Base-by-base conservation (phyloP, 2,797 vertebrate species). In the Ctenochaetus hawaiiensis region DNA sequence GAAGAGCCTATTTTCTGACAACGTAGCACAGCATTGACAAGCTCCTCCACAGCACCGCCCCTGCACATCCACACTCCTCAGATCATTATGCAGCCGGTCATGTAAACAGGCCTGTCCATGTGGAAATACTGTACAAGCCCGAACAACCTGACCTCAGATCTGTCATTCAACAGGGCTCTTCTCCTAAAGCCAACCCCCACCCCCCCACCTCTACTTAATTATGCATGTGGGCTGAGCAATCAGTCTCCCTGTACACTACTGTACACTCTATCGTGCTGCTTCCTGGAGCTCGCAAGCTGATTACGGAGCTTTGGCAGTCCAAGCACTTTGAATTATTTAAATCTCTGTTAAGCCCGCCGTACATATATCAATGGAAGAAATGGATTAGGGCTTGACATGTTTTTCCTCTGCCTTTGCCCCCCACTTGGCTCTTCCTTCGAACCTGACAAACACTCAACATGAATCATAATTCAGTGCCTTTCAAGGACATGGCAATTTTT, bases 281-380 rank as follows among this genome's bases (percentile, higher is more conserved):
- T 92, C 93, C 93, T 93, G 84, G 87, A 81, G 92, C 92, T 92
- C 71, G 63, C 87, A 93, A 94, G 94, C 95, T 96, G 94, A 95
- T 97, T 96, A 96, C 91, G 85, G 89, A 92, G 94, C 94, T 95
- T 95, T 94, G 94, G 94, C 87, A 82, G 90, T 92, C 93, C 94
- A 94, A 95, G 95, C 92, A 93, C 89, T 93, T 94, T 96, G 94
- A 97, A 96, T 97, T 96, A 97, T 97, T 97, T 93, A 97, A 95
- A 95, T 96, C 95, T 95, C 94, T 94, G 93, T 96, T 96, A 96
- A 96, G 91, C 92, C 91, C 82, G 72, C 86, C 82, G 89, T 93
- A 89, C 91, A 93, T 53, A 90, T 89, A 96, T 94, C 94, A 94
- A 75, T 93, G 93, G 91, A 93, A 95, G 94, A 94, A 96, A 95